Conservation (phyloP, 1,140 invertebrate species). For the Dreissena rostriformis region DNA sequence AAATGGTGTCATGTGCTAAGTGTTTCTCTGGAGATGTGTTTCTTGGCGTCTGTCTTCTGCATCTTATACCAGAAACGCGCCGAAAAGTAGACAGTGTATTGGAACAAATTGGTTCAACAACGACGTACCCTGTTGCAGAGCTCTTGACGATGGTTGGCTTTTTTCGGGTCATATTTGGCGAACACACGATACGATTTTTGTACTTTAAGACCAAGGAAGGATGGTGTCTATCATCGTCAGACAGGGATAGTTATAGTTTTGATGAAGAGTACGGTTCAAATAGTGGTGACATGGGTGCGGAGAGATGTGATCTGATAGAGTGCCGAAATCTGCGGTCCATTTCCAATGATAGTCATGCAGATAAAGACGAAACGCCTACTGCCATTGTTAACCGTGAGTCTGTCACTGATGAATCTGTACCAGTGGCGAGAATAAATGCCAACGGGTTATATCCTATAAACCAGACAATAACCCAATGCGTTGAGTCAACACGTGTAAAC, state of each 20-base stretch:
- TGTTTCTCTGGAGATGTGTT: slow-evolving; percentile 85
- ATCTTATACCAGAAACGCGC: slow-evolving; percentile 84
- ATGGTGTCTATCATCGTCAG: slow-evolving; percentile 36
- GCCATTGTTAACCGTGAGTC: slow-evolving; percentile 18
- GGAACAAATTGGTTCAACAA: slow-evolving; percentile 72
- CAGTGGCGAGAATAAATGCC: background rate
- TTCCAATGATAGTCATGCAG: slow-evolving; percentile 34
- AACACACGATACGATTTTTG: slow-evolving; percentile 79
- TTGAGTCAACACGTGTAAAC: background rate
- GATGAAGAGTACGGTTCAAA: slow-evolving; percentile 40
- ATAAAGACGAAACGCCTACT: background rate
- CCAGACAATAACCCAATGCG: background rate
- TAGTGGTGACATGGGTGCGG: slow-evolving; percentile 29
- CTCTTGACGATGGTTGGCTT: slow-evolving; percentile 84
- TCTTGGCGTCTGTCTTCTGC: slow-evolving; percentile 84
- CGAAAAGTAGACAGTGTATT: slow-evolving; percentile 77
- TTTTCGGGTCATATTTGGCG: slow-evolving; percentile 84
- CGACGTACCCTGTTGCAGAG: slow-evolving; percentile 83
- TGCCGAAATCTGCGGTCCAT: slow-evolving; percentile 61
- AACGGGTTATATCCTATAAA: background rate
- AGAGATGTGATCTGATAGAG: slow-evolving; percentile 54
- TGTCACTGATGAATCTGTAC: background rate
- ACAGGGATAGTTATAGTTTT: slow-evolving; percentile 42
- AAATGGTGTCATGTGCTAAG: slow-evolving; percentile 72
- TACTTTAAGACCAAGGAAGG: slow-evolving; percentile 59